Evolutionary conservation across 2,113 vertebrate genomes (phyloP).

Genomic region (Prochilodus magdalenae): DNA sequence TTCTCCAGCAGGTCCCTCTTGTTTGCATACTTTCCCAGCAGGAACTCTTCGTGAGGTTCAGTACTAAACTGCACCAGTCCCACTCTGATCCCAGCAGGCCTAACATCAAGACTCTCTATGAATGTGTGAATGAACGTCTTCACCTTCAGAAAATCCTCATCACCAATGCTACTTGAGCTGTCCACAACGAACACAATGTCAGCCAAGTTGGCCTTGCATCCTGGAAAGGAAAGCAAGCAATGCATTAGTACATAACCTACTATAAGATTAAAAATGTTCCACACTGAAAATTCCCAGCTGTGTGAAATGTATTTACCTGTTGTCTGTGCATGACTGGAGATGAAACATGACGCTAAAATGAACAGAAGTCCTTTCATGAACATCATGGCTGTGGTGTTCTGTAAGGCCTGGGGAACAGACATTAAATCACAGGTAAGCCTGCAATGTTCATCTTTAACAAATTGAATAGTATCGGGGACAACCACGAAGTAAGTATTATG

Average conservation of each 20-base stretch:
- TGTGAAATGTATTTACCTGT: constrained; percentile 35
- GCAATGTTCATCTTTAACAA: no score
- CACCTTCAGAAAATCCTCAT: constrained; percentile 73
- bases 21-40: constrained; percentile 73
- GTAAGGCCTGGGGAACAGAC: constrained; percentile 1
- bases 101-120: constrained; percentile 75
- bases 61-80: constrained; percentile 81
- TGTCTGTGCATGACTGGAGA: constrained; percentile 38
- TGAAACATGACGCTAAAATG: constrained; percentile 39
- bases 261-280: background rate
- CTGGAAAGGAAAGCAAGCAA: constrained; percentile 62
- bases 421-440: background rate
- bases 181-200: constrained; percentile 86
- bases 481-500: no score
- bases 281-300: no score
- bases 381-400: constrained; percentile 41
- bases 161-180: constrained; percentile 77
- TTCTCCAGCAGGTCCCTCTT: constrained; percentile 70
- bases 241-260: background rate
- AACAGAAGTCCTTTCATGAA: constrained; percentile 33
- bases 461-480: no score
- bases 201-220: constrained; percentile 72
- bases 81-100: constrained; percentile 72
- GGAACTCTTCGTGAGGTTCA: constrained; percentile 71
- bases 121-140: constrained; percentile 75